Conservation (phyloP, 2,797 vertebrate species). For the Enteromius viviparus region DNA sequence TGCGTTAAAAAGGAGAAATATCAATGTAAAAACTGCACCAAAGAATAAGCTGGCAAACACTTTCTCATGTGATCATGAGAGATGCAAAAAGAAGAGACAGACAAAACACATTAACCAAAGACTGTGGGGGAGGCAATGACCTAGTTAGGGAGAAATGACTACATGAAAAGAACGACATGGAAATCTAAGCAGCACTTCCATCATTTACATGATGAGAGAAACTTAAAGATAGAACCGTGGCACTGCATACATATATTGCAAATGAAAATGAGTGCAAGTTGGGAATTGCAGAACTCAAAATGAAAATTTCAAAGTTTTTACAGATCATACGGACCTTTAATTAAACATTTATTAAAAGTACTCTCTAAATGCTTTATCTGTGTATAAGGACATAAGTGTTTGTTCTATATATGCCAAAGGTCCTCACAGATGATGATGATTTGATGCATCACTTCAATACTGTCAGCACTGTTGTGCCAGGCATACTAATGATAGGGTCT, state of each 20-base stretch:
- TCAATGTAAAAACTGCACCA: slow-evolving; percentile 1
- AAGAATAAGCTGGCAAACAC: neutral
- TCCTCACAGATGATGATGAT: neutral
- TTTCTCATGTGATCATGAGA: slow-evolving; percentile 17
- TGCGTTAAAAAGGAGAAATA: neutral
- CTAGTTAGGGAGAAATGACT: slow-evolving; percentile 53
- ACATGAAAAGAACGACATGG: slow-evolving; percentile 35
- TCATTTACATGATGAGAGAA: slow-evolving; percentile 32
- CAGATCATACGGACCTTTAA: neutral
- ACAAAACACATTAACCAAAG: slow-evolving; percentile 25
- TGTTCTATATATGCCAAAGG: neutral
- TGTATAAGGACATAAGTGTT: neutral
- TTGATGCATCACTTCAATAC: neutral
- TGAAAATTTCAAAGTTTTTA: neutral
- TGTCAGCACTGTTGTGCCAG: neutral
- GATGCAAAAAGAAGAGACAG: slow-evolving; percentile 13
- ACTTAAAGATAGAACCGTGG: neutral
- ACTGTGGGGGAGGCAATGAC: slow-evolving; percentile 46
- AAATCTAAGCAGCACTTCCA: slow-evolving; percentile 31
- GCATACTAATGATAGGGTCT: neutral
- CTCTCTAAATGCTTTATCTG: neutral
- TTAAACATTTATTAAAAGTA: neutral
- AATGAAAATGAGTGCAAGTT: neutral
- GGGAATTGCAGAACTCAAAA: neutral
- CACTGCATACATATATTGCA: neutral